phyloP scores from a whole-genome alignment of 1,140 invertebrate genomes.

The Chlorops oryzae region DNA sequence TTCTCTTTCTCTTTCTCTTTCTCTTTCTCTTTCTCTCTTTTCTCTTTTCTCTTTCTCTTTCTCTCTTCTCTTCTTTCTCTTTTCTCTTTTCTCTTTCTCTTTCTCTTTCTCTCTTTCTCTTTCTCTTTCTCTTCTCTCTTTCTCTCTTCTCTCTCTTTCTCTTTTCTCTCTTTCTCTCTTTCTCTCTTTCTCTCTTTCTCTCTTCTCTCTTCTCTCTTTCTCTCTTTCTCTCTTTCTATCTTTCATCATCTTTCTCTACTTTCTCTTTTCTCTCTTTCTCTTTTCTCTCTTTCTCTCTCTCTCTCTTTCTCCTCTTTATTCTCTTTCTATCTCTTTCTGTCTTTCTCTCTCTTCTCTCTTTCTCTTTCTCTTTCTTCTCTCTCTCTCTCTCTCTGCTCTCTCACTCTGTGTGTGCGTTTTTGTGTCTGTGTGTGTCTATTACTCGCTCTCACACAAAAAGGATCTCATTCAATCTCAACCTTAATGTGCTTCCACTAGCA shows the following conservation, averaged over 20 bases:
- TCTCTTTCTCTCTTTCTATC: neutral
- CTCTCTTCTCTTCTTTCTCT: neutral
- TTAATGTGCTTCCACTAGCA: neutral
- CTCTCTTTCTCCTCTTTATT: too few species aligned
- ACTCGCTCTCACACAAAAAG: neutral
- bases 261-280: neutral
- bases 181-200: neutral
- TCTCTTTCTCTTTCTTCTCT: neutral
- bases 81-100: neutral
- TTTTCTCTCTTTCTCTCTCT: neutral
- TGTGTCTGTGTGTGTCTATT: neutral
- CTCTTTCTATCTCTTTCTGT: neutral
- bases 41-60: neutral
- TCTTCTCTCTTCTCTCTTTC: neutral
- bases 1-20: neutral
- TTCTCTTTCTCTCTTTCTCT: slow-evolving; percentile 4
- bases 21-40: slow-evolving; percentile 3
- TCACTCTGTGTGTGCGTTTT: neutral
- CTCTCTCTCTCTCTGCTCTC: neutral
- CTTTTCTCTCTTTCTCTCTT: neutral
- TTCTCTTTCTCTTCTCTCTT: neutral
- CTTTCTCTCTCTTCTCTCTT: neutral
- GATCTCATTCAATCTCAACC: neutral
- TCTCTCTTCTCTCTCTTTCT: neutral
- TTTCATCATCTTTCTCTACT: neutral